Conservation (phyloP, 92 coral and sea anemone genomes). For the Bergia puertoricense region DNA sequence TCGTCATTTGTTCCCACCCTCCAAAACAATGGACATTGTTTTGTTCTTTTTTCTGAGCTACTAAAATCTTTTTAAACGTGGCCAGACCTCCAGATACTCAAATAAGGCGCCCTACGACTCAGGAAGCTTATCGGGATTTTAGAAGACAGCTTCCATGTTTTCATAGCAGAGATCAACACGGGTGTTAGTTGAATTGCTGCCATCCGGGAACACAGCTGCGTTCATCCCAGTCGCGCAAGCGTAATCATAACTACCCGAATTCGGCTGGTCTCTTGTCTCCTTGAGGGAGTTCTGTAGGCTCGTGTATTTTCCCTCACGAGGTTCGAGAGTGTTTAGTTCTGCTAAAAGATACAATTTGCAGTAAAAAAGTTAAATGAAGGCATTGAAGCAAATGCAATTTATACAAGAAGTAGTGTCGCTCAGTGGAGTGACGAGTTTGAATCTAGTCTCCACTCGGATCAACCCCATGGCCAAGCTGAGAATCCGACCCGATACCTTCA, state of each 20-base stretch:
- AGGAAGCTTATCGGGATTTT: background rate
- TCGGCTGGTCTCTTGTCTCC: background rate
- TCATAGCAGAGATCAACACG: background rate
- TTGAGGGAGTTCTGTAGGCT: background rate
- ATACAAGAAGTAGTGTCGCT: too few species aligned
- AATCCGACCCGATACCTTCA: too few species aligned
- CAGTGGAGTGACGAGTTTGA: too few species aligned
- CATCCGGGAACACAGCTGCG: background rate
- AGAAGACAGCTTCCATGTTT: background rate
- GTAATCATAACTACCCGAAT: background rate
- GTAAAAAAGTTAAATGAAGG: too few species aligned
- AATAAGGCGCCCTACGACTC: background rate
- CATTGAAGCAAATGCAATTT: too few species aligned
- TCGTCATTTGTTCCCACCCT: too few species aligned
- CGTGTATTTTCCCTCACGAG: background rate
- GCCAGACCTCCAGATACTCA: background rate
- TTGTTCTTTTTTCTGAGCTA: background rate
- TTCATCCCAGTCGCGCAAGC: background rate
- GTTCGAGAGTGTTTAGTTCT: background rate
- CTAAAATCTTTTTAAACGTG: background rate
- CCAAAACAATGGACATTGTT: too few species aligned
- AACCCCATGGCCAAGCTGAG: too few species aligned
- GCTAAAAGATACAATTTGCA: too few species aligned
- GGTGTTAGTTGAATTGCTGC: background rate
- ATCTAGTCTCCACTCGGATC: too few species aligned